Percentiles rank a stretch among this genome's conserved stretches.
phyloP scores from a whole-genome alignment of 2,113 vertebrate genomes.

The Spheniscus mendiculus region DNA sequence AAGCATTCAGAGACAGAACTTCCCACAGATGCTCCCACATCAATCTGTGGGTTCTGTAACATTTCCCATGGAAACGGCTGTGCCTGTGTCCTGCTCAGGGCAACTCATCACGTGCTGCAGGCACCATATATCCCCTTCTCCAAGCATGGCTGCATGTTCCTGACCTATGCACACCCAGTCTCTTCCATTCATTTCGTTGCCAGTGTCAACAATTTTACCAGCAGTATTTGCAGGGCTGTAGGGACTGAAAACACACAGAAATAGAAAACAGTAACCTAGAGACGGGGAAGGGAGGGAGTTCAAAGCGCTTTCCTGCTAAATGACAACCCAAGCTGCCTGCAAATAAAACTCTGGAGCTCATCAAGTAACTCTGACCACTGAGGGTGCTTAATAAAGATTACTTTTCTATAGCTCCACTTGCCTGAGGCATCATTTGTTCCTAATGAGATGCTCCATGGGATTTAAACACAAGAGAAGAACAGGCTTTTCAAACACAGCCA shows the following conservation, averaged over 20 bases:
- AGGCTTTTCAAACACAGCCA: not conserved
- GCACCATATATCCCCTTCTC: not conserved
- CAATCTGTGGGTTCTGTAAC: rapidly evolving
- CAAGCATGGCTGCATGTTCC: rapidly evolving
- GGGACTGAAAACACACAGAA: not conserved
- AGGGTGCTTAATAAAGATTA: slow-evolving; percentile 57
- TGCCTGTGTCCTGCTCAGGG: not conserved
- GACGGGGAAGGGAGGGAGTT: not conserved
- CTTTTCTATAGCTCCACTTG: slow-evolving; percentile 22
- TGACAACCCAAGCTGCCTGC: not conserved
- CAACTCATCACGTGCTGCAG: not conserved
- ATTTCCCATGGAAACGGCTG: not conserved
- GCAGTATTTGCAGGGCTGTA: not conserved
- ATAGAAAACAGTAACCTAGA: not conserved
- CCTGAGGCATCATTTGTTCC: slow-evolving; percentile 54
- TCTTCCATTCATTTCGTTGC: not conserved
- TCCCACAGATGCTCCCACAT: not conserved
- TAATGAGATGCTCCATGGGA: slow-evolving; percentile 50
- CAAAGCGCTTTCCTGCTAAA: slow-evolving; percentile 16
- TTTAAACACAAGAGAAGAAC: not conserved
- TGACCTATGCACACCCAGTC: not conserved
- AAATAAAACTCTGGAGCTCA: slow-evolving; percentile 47
- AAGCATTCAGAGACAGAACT: not conserved
- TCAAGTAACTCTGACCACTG: slow-evolving; percentile 37
- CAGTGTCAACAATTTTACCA: not conserved